phyloP scores from a whole-genome alignment of 2,113 vertebrate genomes.

The Gobiocypris rarus region DNA sequence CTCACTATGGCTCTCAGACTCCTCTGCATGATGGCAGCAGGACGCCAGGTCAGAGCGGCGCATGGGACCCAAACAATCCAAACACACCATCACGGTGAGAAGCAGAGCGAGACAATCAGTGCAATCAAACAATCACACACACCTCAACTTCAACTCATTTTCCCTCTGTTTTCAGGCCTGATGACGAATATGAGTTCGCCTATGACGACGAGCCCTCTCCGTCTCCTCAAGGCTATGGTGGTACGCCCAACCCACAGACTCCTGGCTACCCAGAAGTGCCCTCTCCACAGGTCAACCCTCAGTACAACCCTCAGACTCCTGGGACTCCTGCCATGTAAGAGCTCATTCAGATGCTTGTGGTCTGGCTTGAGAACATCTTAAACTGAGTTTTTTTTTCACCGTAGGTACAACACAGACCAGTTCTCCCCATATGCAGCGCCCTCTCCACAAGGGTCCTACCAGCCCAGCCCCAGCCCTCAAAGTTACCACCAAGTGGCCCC shows the following conservation, averaged over 20 bases:
- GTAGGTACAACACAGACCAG: conserved; percentile 95
- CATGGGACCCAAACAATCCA: conserved; percentile 94
- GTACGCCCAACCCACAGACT: conserved; percentile 92
- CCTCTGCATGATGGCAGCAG: conserved; percentile 92
- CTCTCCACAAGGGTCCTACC: conserved; percentile 92
- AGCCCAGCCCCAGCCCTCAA: conserved; percentile 92
- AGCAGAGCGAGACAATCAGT: not conserved
- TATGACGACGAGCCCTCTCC: conserved; percentile 92
- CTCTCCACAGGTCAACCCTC: conserved; percentile 92
- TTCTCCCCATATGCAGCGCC: conserved; percentile 91
- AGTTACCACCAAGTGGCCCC: conserved; percentile 95
- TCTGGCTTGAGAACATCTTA: not conserved
- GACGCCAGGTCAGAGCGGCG: conserved; percentile 92
- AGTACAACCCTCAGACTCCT: conserved; percentile 94
- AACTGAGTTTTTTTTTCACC: not conserved
- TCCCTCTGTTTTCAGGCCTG: conserved; percentile 74
- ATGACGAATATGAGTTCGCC: conserved; percentile 91
- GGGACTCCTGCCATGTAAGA: conserved; percentile 94
- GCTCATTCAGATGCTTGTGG: not conserved
- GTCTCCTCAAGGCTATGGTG: conserved; percentile 91
- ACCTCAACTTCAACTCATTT: not conserved
- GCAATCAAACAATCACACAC: not conserved
- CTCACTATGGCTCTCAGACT: conserved; percentile 92
- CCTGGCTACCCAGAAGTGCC: conserved; percentile 94
- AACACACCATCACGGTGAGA: conserved; percentile 89